phyloP scores from a whole-genome alignment of 2,888 invertebrate genomes.

The Agrilus cyanescens region DNA sequence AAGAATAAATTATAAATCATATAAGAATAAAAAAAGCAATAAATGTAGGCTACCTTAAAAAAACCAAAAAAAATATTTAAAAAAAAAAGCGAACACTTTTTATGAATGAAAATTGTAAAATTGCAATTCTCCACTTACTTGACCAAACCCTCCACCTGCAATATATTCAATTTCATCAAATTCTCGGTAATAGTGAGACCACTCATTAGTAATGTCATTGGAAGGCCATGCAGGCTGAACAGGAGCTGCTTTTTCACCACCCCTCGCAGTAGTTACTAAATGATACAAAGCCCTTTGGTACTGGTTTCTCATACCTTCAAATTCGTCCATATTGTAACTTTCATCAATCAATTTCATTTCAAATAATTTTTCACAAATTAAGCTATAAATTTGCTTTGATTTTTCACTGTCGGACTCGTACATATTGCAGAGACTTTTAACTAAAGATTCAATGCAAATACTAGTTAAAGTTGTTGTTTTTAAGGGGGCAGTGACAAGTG shows the following conservation, averaged over 20 bases:
- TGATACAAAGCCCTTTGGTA: conserved; percentile 56
- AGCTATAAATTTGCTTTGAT: conserved; percentile 50
- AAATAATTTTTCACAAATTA: conserved; percentile 54
- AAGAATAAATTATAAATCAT: conserved; percentile 1
- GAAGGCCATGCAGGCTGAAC: conserved; percentile 43
- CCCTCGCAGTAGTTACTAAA: conserved; percentile 47
- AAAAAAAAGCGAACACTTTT: no score
- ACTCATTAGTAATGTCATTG: conserved; percentile 40
- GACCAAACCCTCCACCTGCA: conserved; percentile 65
- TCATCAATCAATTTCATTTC: conserved; percentile 59
- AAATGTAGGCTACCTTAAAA: no score
- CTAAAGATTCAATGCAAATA: conserved; percentile 56
- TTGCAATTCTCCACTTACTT: conserved; percentile 34
- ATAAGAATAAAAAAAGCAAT: no score
- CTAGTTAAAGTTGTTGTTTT: conserved; percentile 48
- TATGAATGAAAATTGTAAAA: not conserved
- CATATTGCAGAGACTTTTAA: conserved; percentile 54
- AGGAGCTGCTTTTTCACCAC: conserved; percentile 40
- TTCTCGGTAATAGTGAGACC: conserved; percentile 56
- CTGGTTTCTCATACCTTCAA: conserved; percentile 55
- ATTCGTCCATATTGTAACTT: conserved; percentile 56
- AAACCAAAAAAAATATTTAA: no score
- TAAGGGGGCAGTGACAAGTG: conserved; percentile 9
- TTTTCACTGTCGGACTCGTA: conserved; percentile 48
- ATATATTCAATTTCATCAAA: conserved; percentile 59